These are phyloP conservation scores for Anas bernieri DNA, from an alignment of 2,797 vertebrate species.

Conservation along the genomic window DNA sequence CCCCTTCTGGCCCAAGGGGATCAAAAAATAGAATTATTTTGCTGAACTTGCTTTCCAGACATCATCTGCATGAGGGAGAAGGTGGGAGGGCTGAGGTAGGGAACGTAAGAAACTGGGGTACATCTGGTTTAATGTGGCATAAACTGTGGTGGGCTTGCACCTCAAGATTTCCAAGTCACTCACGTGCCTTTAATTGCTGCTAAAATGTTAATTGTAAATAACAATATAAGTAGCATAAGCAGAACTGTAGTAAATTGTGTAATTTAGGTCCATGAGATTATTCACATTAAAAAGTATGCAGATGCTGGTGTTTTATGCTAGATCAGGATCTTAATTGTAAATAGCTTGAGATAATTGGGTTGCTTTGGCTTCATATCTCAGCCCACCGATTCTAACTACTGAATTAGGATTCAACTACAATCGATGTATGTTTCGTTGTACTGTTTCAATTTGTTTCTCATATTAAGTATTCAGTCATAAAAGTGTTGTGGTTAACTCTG, in stretches of 20 bases:
- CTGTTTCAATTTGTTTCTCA: slow-evolving; percentile 21
- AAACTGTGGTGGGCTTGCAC: not conserved
- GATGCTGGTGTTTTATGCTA: slow-evolving; percentile 41
- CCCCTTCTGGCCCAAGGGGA: not conserved
- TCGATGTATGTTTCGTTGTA: not conserved
- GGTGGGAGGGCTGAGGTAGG: fast-evolving
- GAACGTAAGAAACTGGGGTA: not conserved
- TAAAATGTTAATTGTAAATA: not conserved
- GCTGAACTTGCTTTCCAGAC: not conserved
- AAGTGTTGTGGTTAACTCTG: not conserved
- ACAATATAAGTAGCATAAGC: not conserved
- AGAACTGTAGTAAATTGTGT: not conserved
- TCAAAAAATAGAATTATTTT: not conserved
- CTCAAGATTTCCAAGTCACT: not conserved
- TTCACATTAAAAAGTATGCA: slow-evolving; percentile 3
- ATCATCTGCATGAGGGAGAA: not conserved
- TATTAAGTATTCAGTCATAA: not conserved
- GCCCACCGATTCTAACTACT: slow-evolving; percentile 28
- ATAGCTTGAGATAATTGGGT: slow-evolving; percentile 28
- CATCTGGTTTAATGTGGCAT: not conserved
- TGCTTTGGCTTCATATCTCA: slow-evolving; percentile 14
- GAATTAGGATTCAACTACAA: slow-evolving; percentile 30
- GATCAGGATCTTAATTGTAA: slow-evolving; percentile 45
- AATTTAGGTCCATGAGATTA: not conserved
- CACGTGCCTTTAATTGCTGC: not conserved